These are phyloP conservation scores for Drosophila barbarae DNA, from an alignment of 2,888 invertebrate species.

Conservation along the genomic window DNA sequence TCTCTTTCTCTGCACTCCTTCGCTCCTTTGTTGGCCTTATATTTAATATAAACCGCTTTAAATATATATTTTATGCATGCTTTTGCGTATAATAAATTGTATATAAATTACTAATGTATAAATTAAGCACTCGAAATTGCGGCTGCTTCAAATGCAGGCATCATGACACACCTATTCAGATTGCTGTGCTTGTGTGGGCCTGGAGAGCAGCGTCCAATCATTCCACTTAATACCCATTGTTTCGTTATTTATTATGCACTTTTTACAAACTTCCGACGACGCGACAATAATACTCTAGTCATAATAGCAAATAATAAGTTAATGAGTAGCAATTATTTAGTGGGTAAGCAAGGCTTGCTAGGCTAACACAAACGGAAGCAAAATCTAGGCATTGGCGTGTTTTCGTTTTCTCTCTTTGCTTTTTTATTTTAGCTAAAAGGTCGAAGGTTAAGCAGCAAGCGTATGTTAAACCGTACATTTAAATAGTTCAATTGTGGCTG, in stretches of 20 bases:
- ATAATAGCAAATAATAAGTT: slow-evolving; percentile 67
- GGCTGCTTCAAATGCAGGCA: slow-evolving; percentile 64
- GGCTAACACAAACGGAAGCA: slow-evolving; percentile 54
- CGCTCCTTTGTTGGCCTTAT: slow-evolving; percentile 46
- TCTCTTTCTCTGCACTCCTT: slow-evolving; percentile 16
- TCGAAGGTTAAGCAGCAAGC: slow-evolving; percentile 41
- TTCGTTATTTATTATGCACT: slow-evolving; percentile 41
- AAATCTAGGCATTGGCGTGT: slow-evolving; percentile 43
- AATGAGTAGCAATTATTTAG: slow-evolving; percentile 59
- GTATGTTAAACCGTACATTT: slow-evolving; percentile 38
- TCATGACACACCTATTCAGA: slow-evolving; percentile 13
- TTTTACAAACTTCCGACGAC: slow-evolving; percentile 32
- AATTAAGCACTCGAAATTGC: slow-evolving; percentile 72
- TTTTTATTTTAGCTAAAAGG: slow-evolving; percentile 38
- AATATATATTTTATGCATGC: slow-evolving; percentile 52
- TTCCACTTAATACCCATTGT: slow-evolving; percentile 39
- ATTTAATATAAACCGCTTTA: slow-evolving; percentile 56
- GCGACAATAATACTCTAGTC: slow-evolving; percentile 61
- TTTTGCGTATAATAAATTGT: slow-evolving; percentile 46
- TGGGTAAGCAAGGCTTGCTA: slow-evolving; percentile 64
- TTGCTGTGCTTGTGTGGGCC: slow-evolving; percentile 14
- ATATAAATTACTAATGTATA: slow-evolving; percentile 72
- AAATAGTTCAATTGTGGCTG: slow-evolving; percentile 61
- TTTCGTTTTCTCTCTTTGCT: slow-evolving; percentile 2
- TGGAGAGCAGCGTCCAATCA: slow-evolving; percentile 35